Evolutionary conservation across 2,113 vertebrate genomes (phyloP).

Genomic region (Macrotis lagotis): DNA sequence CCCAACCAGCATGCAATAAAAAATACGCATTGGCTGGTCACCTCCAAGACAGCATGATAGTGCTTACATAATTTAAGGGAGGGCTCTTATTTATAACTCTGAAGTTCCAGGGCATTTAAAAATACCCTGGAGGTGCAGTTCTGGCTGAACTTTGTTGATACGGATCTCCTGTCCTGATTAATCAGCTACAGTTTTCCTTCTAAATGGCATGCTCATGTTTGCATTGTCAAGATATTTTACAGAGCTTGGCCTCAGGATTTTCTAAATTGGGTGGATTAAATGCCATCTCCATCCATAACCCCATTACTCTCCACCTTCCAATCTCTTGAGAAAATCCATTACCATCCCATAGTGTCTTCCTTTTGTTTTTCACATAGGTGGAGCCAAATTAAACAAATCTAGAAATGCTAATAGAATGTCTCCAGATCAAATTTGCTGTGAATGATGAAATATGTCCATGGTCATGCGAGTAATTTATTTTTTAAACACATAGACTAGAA

Average conservation of each 20-base stretch:
- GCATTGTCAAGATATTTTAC: conserved; percentile 62
- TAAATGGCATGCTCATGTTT: conserved; percentile 74
- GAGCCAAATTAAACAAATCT: not conserved
- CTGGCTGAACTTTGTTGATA: conserved; percentile 79
- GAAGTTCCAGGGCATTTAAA: conserved; percentile 75
- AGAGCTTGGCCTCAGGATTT: conserved; percentile 55
- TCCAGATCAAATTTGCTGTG: not conserved
- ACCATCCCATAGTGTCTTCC: not conserved
- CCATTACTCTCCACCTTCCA: not conserved
- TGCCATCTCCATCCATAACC: not conserved
- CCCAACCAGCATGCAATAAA: conserved; percentile 71
- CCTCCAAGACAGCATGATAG: conserved; percentile 69
- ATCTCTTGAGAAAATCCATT: not conserved
- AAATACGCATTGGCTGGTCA: conserved; percentile 50
- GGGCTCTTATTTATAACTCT: conserved; percentile 75
- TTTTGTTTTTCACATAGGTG: not conserved
- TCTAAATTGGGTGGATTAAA: conserved; percentile 59
- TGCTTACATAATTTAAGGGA: conserved; percentile 66
- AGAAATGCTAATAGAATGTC: not conserved
- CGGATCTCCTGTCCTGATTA: conserved; percentile 81
- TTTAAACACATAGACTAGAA: not conserved
- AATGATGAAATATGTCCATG: not conserved
- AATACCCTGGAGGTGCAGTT: conserved; percentile 59
- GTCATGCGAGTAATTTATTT: not conserved
- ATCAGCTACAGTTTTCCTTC: conserved; percentile 76